Evolutionary conservation across 2,888 invertebrate genomes (phyloP).

Genomic region (Noctua pronuba): DNA sequence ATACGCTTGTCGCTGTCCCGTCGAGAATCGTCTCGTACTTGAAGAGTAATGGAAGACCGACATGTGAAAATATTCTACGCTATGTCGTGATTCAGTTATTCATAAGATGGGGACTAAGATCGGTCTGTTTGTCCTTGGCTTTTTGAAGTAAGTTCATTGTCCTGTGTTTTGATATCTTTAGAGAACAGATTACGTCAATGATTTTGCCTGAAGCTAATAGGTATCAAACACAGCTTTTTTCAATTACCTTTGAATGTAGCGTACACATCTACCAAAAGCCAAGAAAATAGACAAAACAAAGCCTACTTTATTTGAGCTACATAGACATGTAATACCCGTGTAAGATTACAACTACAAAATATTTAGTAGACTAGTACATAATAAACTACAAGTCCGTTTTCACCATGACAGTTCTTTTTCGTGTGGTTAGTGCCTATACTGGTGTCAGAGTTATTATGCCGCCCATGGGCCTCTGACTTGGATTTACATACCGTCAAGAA

Average conservation of each 20-base stretch:
- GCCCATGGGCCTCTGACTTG: too few species aligned
- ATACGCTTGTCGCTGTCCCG: conserved; percentile 54
- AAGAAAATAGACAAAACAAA: conserved; percentile 7
- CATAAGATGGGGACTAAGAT: conserved; percentile 9
- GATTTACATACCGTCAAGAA: too few species aligned
- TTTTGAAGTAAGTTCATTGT: conserved; percentile 18
- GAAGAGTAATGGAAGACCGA: conserved; percentile 53
- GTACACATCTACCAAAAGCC: neutral
- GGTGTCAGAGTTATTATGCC: too few species aligned
- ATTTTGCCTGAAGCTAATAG: neutral
- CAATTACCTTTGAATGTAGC: neutral
- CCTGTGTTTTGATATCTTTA: neutral
- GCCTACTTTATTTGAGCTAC: neutral
- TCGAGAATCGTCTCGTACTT: conserved; percentile 48
- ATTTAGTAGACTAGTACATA: conserved; percentile 6
- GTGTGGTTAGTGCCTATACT: too few species aligned
- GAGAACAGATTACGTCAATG: neutral
- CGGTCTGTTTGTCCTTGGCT: conserved; percentile 29
- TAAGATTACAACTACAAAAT: conserved; percentile 4
- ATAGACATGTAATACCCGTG: conserved; percentile 17
- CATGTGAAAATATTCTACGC: conserved; percentile 41
- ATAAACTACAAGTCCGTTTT: conserved; percentile 14
- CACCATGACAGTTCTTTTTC: neutral
- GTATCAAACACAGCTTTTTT: neutral
- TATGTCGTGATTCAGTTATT: conserved; percentile 43